phyloP scores from a whole-genome alignment of 1,140 invertebrate species.

The Matsumurasca onukii region DNA sequence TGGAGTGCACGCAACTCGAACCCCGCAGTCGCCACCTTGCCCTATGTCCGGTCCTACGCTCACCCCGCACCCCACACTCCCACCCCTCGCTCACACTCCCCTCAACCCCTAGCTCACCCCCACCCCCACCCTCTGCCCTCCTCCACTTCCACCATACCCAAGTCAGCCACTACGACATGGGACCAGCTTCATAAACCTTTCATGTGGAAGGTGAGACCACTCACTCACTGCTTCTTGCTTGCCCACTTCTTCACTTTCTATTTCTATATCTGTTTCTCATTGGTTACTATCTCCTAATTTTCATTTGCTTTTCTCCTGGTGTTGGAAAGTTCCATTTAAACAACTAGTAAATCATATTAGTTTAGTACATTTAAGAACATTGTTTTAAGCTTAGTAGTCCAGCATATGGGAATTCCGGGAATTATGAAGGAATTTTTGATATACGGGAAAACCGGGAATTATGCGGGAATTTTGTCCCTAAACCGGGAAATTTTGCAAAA shows the following conservation, averaged over 20 bases:
- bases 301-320: no score
- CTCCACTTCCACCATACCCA: slow-evolving; percentile 56
- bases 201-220: slow-evolving; percentile 64
- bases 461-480: no score
- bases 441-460: no score
- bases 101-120: slow-evolving; percentile 51
- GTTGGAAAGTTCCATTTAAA: no score
- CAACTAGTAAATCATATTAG: no score
- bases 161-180: slow-evolving; percentile 62
- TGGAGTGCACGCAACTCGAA: slow-evolving; percentile 50
- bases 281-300: no score
- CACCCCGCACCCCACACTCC: slow-evolving; percentile 21
- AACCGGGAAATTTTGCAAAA: no score
- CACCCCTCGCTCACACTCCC: slow-evolving; percentile 58
- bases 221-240: slow-evolving; percentile 4
- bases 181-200: slow-evolving; percentile 65
- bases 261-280: slow-evolving; percentile 26
- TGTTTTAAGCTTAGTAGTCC: no score
- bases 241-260: slow-evolving; percentile 30
- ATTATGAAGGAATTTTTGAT: no score
- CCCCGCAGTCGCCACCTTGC: slow-evolving; percentile 46
- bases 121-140: slow-evolving; percentile 25
- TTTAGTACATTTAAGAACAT: no score
- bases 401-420: no score
- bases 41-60: slow-evolving; percentile 44